These are phyloP conservation scores for Podocnemis expansa DNA, from an alignment of 2,113 vertebrate species.

Conservation along the genomic window DNA sequence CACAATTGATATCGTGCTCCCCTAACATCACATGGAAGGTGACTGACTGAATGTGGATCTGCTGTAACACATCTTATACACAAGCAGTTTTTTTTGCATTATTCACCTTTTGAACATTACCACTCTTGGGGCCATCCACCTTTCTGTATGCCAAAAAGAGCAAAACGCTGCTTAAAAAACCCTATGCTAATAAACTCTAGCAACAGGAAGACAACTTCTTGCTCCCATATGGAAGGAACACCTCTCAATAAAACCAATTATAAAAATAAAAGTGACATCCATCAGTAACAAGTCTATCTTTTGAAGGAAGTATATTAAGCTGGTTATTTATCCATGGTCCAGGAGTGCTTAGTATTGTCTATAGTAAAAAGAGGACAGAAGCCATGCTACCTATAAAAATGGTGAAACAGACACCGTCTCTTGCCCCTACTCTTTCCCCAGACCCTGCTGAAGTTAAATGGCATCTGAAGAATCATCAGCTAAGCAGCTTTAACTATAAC, in stretches of 20 bases:
- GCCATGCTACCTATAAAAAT: neutral
- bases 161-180: neutral
- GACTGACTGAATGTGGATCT: neutral
- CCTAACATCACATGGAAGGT: rapidly evolving
- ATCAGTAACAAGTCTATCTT: neutral
- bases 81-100: neutral
- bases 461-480: neutral
- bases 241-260: neutral
- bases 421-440: neutral
- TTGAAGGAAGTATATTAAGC: neutral
- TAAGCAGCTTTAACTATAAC: neutral
- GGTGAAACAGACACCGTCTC: neutral
- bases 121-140: neutral
- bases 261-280: neutral
- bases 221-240: neutral
- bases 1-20: rapidly evolving
- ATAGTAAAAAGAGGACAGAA: neutral
- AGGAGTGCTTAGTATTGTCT: neutral
- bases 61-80: rapidly evolving
- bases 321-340: neutral
- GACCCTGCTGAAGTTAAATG: rapidly evolving
- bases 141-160: neutral
- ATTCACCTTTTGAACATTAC: neutral
- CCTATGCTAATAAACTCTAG: neutral
- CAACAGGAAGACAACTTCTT: neutral